Evolutionary conservation across 2,797 vertebrate genomes (phyloP).

Genomic region (Tokudaia muenninki): DNA sequence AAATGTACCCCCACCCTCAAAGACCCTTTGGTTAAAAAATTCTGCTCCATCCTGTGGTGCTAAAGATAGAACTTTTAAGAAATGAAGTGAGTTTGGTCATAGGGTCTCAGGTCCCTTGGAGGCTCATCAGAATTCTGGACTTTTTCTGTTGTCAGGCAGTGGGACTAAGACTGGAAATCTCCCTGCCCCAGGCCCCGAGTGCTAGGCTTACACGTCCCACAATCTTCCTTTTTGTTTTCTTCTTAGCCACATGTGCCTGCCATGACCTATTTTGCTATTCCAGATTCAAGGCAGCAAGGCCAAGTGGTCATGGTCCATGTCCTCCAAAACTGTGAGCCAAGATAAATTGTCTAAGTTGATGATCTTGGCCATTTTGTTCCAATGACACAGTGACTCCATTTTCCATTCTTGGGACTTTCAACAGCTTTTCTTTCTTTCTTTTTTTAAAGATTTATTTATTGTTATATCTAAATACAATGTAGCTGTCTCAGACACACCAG

Average conservation of each 20-base stretch:
- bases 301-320: neutral
- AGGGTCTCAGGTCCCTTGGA: neutral
- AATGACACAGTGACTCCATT: neutral
- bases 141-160: neutral
- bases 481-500: no score
- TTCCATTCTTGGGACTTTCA: neutral
- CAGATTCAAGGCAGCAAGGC: neutral
- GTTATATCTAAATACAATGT: no score
- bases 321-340: neutral
- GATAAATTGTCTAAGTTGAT: neutral
- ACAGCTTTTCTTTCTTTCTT: no score
- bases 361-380: neutral
- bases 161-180: neutral
- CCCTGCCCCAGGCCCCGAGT: neutral
- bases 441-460: no score
- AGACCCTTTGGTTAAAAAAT: neutral
- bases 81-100: neutral
- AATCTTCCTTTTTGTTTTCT: no score
- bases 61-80: neutral
- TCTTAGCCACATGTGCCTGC: neutral
- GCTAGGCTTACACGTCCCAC: neutral
- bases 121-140: no score
- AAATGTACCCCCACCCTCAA: no score
- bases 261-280: neutral
- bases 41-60: neutral